Conservation (phyloP, 2,888 invertebrate genomes). For the Acleris literana region DNA sequence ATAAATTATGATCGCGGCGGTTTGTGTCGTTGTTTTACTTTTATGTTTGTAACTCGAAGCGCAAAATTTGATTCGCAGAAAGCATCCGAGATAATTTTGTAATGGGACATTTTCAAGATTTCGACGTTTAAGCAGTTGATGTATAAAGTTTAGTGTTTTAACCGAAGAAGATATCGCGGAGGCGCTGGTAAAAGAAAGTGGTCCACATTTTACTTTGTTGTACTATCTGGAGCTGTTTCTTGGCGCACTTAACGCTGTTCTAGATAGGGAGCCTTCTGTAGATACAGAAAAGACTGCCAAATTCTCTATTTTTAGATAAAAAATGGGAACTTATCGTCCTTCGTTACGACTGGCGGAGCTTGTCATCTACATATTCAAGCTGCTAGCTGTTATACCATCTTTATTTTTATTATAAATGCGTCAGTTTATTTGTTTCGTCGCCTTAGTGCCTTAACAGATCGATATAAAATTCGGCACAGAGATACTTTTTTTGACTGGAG, state of each 20-base stretch:
- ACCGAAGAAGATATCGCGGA: slow-evolving; percentile 12
- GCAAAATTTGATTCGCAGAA: slow-evolving; percentile 32
- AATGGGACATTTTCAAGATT: slow-evolving; percentile 29
- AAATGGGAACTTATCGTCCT: neutral
- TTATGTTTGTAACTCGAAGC: slow-evolving; percentile 16
- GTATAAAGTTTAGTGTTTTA: slow-evolving; percentile 21
- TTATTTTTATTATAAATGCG: too few species aligned
- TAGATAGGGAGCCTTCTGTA: neutral
- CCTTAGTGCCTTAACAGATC: too few species aligned
- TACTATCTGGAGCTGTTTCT: slow-evolving; percentile 15
- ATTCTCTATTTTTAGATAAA: slow-evolving; percentile 1
- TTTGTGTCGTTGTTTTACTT: slow-evolving; percentile 23
- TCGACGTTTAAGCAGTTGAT: slow-evolving; percentile 11
- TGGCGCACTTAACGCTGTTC: slow-evolving; percentile 10
- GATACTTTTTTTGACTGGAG: too few species aligned
- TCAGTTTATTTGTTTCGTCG: too few species aligned
- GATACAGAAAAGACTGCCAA: slow-evolving; percentile 1
- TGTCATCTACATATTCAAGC: too few species aligned
- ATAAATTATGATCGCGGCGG: slow-evolving; percentile 30
- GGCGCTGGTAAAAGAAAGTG: slow-evolving; percentile 28
- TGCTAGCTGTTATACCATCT: too few species aligned
- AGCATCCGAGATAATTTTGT: slow-evolving; percentile 27
- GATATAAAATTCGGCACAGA: too few species aligned
- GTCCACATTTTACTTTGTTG: slow-evolving; percentile 31
- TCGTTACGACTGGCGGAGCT: too few species aligned